Evolutionary conservation across 2,113 vertebrate species (phyloP).

Genomic region (Eublepharis macularius): DNA sequence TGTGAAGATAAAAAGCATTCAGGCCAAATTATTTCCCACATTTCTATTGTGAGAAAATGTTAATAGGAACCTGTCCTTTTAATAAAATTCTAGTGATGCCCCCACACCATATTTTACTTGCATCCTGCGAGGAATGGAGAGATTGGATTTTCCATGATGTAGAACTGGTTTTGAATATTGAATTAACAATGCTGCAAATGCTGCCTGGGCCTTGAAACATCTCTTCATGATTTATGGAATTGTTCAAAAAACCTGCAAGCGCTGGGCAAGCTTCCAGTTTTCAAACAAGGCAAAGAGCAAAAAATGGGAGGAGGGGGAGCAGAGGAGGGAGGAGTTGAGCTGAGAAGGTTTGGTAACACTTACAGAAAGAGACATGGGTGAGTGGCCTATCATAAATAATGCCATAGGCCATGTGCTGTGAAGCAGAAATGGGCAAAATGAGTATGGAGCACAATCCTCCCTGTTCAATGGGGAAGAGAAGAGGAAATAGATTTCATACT

Average conservation of each 20-base stretch:
- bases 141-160: constrained; percentile 11
- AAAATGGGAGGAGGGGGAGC: too few species aligned
- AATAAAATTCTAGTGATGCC: constrained; percentile 2
- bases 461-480: background rate
- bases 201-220: background rate
- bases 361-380: background rate
- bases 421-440: background rate
- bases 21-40: background rate
- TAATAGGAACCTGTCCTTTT: background rate
- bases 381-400: background rate
- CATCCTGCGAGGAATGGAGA: background rate
- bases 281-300: background rate
- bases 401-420: background rate
- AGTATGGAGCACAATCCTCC: background rate
- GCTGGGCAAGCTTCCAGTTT: constrained; percentile 19
- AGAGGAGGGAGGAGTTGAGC: background rate
- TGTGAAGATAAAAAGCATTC: background rate
- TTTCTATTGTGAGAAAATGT: background rate
- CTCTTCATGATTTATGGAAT: constrained; percentile 23
- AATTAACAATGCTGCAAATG: constrained; percentile 11
- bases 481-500: background rate
- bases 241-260: background rate
- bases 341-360: background rate
- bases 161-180: constrained; percentile 1
- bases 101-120: background rate